Conservation (phyloP, 2,888 invertebrate genomes). For the Phasia obesa region DNA sequence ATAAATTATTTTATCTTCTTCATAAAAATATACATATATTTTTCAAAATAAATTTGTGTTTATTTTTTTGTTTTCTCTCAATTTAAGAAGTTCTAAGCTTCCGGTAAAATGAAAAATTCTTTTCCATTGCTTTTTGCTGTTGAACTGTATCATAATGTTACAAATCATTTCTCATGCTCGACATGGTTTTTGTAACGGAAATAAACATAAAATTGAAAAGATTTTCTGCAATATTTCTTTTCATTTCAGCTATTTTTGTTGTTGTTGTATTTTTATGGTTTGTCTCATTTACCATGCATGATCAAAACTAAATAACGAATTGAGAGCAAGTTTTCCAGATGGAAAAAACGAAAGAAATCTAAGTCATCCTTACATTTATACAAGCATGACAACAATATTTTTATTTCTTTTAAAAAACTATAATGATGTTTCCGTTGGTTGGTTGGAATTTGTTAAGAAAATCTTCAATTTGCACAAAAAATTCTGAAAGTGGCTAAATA, state of each 20-base stretch:
- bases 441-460: slow-evolving; percentile 44
- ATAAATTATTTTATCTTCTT: slow-evolving; percentile 21
- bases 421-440: slow-evolving; percentile 63
- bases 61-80: neutral
- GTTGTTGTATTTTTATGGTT: slow-evolving; percentile 14
- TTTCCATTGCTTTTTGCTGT: slow-evolving; percentile 43
- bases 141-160: slow-evolving; percentile 32
- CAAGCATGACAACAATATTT: slow-evolving; percentile 50
- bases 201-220: slow-evolving; percentile 68
- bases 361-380: slow-evolving; percentile 38
- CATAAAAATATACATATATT: neutral
- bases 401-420: slow-evolving; percentile 41
- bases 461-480: slow-evolving; percentile 45
- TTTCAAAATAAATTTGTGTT: slow-evolving; percentile 10
- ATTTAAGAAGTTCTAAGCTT: slow-evolving; percentile 47
- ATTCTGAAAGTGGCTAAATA: neutral
- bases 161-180: slow-evolving; percentile 67
- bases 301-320: slow-evolving; percentile 55
- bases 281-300: slow-evolving; percentile 64
- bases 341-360: slow-evolving; percentile 15
- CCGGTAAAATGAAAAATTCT: slow-evolving; percentile 57
- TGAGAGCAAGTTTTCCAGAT: neutral
- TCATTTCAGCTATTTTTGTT: neutral
- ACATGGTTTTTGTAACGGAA: slow-evolving; percentile 68
- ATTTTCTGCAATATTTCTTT: slow-evolving; percentile 63